Percentiles rank a stretch among this genome's conserved stretches.
Conservation (phyloP, 2,797 vertebrate species). For the Gallinago solitaria region DNA sequence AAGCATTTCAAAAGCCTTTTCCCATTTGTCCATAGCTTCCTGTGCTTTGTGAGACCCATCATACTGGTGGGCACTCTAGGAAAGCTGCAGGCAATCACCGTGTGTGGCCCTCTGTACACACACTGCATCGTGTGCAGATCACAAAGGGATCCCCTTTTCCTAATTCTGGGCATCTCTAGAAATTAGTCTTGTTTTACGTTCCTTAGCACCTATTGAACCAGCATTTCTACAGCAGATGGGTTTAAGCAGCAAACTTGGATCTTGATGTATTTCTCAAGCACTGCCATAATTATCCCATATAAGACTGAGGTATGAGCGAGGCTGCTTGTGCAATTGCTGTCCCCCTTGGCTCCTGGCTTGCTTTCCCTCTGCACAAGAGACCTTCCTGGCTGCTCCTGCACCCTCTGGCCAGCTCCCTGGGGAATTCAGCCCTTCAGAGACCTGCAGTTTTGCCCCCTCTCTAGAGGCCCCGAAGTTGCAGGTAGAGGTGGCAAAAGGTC, state of each 20-base stretch:
- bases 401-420: not conserved
- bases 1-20: not conserved
- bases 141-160: not conserved
- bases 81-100: not conserved
- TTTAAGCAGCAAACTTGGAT: not conserved
- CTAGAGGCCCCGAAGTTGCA: not conserved
- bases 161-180: not conserved
- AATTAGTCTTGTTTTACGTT: not conserved
- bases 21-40: not conserved
- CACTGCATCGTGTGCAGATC: not conserved
- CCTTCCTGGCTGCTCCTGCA: not conserved
- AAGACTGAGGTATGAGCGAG: not conserved
- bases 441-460: not conserved
- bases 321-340: not conserved
- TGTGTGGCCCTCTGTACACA: not conserved
- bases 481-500: not conserved
- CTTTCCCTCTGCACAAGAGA: not conserved
- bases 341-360: not conserved
- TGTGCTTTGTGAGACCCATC: not conserved
- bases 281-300: not conserved
- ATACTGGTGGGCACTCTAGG: not conserved
- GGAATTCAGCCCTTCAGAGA: not conserved
- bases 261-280: not conserved
- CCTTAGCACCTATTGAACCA: not conserved
- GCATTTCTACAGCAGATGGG: not conserved